These are phyloP conservation scores for Pholis gunnellus DNA, from an alignment of 2,113 vertebrate species.

Conservation along the genomic window DNA sequence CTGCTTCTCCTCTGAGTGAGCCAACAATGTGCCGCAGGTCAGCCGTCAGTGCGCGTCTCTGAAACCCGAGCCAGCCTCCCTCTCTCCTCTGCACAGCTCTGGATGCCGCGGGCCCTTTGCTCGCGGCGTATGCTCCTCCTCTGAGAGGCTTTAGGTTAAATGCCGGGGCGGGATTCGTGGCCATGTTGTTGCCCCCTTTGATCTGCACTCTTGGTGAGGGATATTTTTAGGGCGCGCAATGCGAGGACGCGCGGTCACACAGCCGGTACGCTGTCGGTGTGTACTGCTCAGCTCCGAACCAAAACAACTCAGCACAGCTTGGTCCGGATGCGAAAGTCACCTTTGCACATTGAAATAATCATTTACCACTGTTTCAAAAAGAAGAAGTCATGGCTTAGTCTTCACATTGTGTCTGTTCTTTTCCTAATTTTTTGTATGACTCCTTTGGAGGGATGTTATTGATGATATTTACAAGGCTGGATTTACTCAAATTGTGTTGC, in stretches of 20 bases:
- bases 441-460: not conserved
- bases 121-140: slow-evolving; percentile 78
- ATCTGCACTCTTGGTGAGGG: slow-evolving; percentile 67
- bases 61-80: slow-evolving; percentile 72
- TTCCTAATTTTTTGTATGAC: not conserved
- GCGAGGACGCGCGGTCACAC: slow-evolving; percentile 52
- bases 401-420: not conserved
- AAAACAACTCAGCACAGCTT: not conserved
- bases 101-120: slow-evolving; percentile 65
- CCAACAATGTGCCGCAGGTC: slow-evolving; percentile 39
- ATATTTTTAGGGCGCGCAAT: slow-evolving; percentile 81
- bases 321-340: not conserved
- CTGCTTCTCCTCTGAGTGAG: slow-evolving; percentile 41
- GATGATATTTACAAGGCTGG: not conserved
- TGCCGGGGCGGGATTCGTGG: slow-evolving; percentile 78
- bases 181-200: slow-evolving; percentile 71
- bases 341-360: not conserved
- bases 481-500: not conserved
- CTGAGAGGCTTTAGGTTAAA: slow-evolving; percentile 77
- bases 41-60: slow-evolving; percentile 61
- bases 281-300: not conserved
- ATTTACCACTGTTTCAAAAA: not conserved
- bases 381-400: too few relatives aligned
- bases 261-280: not conserved
- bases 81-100: slow-evolving; percentile 33